These are phyloP conservation scores for Hirtodrosophila duncani DNA, from an alignment of 2,888 invertebrate species.

Conservation along the genomic window DNA sequence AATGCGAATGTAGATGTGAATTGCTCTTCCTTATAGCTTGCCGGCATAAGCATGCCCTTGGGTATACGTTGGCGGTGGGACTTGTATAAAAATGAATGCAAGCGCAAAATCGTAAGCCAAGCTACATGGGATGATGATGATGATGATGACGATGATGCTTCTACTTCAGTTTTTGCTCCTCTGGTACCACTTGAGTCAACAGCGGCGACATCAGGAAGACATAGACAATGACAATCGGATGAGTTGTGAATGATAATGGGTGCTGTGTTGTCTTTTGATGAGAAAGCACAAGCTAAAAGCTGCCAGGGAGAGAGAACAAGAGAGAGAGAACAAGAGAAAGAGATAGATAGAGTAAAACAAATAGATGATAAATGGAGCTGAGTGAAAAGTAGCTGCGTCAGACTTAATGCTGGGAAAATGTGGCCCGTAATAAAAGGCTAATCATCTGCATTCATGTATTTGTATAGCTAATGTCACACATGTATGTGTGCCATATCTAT, in stretches of 20 bases:
- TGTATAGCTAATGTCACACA: neutral
- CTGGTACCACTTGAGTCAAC: constrained; percentile 39
- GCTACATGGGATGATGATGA: constrained; percentile 23
- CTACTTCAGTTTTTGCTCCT: neutral
- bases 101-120: constrained; percentile 38
- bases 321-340: constrained; percentile 18
- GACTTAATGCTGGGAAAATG: constrained; percentile 8
- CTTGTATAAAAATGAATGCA: constrained; percentile 40
- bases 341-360: constrained; percentile 14
- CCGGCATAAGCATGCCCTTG: constrained; percentile 51
- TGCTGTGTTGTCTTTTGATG: neutral
- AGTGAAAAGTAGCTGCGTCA: constrained; percentile 29
- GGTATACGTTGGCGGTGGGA: constrained; percentile 10
- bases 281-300: constrained; percentile 28
- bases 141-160: constrained; percentile 7
- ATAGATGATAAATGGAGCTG: neutral
- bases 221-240: constrained; percentile 65
- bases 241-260: constrained; percentile 68
- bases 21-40: constrained; percentile 11
- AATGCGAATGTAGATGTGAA: no score
- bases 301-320: constrained; percentile 18
- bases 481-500: neutral
- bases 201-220: constrained; percentile 33
- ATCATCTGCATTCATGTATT: constrained; percentile 13
- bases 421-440: constrained; percentile 18